phyloP scores from a whole-genome alignment of 2,888 invertebrate genomes.

The Apodemia mormo region DNA sequence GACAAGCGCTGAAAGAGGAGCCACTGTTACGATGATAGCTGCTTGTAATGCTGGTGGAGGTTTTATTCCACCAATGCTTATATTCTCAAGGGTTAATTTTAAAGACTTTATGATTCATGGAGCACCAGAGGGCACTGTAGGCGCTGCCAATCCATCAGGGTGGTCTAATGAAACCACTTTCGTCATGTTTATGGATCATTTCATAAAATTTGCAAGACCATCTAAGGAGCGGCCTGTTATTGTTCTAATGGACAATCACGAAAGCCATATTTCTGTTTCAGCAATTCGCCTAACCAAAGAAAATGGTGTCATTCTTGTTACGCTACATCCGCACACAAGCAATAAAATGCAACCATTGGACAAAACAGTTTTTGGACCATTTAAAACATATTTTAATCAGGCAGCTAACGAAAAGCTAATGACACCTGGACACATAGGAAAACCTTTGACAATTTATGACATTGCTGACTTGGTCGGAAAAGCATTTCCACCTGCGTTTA shows the following conservation, averaged over 20 bases:
- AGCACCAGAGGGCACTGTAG: conserved; percentile 34
- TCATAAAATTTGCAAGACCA: conserved; percentile 42
- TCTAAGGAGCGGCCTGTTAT: conserved; percentile 38
- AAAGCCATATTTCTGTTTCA: conserved; percentile 34
- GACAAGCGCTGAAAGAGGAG: too few species aligned
- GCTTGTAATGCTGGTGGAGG: conserved; percentile 30
- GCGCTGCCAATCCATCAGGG: conserved; percentile 36
- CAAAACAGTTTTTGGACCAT: conserved; percentile 42
- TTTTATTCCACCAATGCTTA: conserved; percentile 36
- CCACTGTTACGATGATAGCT: background rate
- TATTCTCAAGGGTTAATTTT: conserved; percentile 35
- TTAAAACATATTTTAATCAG: conserved; percentile 34
- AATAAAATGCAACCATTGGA: conserved; percentile 42
- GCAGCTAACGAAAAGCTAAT: conserved; percentile 29
- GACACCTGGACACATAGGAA: conserved; percentile 37
- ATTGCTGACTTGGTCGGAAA: conserved; percentile 38
- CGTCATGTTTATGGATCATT: conserved; percentile 41
- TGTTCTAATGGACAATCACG: conserved; percentile 34
- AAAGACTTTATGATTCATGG: conserved; percentile 34
- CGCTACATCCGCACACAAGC: conserved; percentile 34
- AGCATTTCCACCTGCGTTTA: conserved; percentile 33
- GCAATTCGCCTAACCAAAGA: conserved; percentile 33
- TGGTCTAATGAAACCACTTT: conserved; percentile 38
- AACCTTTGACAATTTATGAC: conserved; percentile 49
- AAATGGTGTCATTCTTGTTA: conserved; percentile 33